A percentile compares a stretch with the other conserved stretches of the same genome.
Evolutionary conservation across 2,113 vertebrate genomes (phyloP).

Genomic region (Cyprinodon brontotheroides): DNA sequence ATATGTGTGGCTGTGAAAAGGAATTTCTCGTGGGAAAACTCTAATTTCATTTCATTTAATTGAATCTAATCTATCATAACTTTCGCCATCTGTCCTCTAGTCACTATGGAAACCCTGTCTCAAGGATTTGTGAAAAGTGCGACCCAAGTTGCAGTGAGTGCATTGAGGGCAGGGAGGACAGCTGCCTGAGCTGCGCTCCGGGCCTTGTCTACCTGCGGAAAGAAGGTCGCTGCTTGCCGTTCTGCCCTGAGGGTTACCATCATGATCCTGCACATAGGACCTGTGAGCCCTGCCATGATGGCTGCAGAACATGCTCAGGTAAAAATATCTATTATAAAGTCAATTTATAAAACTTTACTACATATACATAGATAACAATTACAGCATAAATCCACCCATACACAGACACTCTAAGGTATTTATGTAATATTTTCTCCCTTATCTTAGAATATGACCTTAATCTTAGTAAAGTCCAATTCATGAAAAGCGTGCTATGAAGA

Average conservation of each 20-base stretch:
- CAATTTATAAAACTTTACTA: neutral
- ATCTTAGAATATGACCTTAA: too few relatives aligned
- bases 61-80: conserved; percentile 52
- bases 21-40: conserved; percentile 46
- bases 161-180: conserved; percentile 64
- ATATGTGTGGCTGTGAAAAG: conserved; percentile 14
- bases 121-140: conserved; percentile 82
- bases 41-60: conserved; percentile 49
- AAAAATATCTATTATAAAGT: conserved; percentile 7
- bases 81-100: conserved; percentile 68
- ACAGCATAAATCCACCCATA: too few relatives aligned
- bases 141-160: conserved; percentile 86
- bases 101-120: conserved; percentile 81
- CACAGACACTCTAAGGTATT: too few relatives aligned
- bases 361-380: neutral
- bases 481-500: neutral
- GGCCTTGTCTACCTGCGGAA: conserved; percentile 82
- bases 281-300: conserved; percentile 88
- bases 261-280: conserved; percentile 60
- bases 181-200: conserved; percentile 83
- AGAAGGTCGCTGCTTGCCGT: conserved; percentile 76
- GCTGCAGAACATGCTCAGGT: conserved; percentile 87
- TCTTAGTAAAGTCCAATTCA: neutral
- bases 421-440: too few relatives aligned
- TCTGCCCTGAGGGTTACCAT: conserved; percentile 85